These are phyloP conservation scores for Rousettus madagascariensis DNA, from an alignment of 2,797 vertebrate species.

Conservation along the genomic window DNA sequence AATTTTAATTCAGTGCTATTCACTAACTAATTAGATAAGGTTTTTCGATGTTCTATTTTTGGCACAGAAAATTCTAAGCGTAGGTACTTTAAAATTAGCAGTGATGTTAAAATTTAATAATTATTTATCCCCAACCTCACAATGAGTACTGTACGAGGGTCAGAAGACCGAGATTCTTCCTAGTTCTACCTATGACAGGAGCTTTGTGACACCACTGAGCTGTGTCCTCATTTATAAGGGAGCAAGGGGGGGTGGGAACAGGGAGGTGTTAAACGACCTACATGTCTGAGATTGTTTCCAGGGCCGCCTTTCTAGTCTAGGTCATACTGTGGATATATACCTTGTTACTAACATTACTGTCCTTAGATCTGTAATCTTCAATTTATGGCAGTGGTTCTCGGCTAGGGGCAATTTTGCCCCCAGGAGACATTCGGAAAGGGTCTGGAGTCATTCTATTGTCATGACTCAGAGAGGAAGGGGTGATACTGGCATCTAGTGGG, in stretches of 20 bases:
- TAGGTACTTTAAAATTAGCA: constrained; percentile 77
- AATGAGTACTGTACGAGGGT: constrained; percentile 8
- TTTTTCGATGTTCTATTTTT: constrained; percentile 75
- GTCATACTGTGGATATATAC: background rate
- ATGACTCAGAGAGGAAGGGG: background rate
- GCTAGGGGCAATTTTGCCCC: background rate
- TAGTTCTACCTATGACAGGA: background rate
- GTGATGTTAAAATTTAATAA: constrained; percentile 70
- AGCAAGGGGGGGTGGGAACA: too few relatives aligned
- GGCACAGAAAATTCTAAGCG: constrained; percentile 72
- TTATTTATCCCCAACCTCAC: constrained; percentile 54
- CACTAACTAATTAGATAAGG: constrained; percentile 79
- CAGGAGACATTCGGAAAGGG: background rate
- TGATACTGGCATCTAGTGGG: background rate
- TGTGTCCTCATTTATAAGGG: background rate
- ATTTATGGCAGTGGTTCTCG: background rate
- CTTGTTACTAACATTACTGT: background rate
- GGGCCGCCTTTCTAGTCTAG: background rate
- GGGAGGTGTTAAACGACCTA: background rate
- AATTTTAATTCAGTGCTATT: constrained; percentile 80
- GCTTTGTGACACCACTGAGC: background rate
- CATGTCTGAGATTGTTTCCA: background rate
- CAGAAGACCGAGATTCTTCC: background rate
- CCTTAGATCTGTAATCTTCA: background rate
- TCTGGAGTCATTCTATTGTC: background rate